Evolutionary conservation across 1,140 invertebrate genomes (phyloP), one percentile per base, ranked within the genome.

Genomic region (Lasioglossum baleicum): DNA sequence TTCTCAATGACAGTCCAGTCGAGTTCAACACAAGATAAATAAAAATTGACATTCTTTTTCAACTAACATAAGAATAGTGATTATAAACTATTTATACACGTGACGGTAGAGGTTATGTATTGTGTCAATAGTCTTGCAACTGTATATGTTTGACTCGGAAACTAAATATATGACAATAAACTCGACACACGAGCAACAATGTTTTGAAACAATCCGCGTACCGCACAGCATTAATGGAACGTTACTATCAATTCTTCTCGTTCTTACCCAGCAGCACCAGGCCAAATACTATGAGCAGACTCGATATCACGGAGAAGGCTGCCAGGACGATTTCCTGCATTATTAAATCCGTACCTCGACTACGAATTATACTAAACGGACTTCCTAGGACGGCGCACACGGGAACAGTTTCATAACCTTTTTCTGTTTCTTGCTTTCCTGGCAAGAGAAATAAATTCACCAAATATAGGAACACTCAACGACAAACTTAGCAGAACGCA

Each of bases 281-380:
- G 48, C 93, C 82, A 78, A 94, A 87, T 20, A 94, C 94, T 75
- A 94, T 84, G 26, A 93, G 79, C 53, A 94, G 75, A 72, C 93
- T 94, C 58, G 90, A 89, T 82, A 94, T 78, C 70, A 94, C 87
- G 42, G 93, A 94, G 73, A 94, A 87, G 80, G 92, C 83, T 67
- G 93, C 91, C 66, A 94, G 80, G 65, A 94, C 73, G 71, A 93
- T 87, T 81, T 94, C 93, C 90, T 91, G 93, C 94, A 94, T 94
- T 76, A 82, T 83, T 81, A 79, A 76, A 78, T 78, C 40, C 76
- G 72, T 35, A 75, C 64, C 63, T 81, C 44, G 26, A 60, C 53
- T 65, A 73, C 31, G 35, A 69, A 73, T 48, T 64, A 76, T 51
- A 17, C 58, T 70, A 78, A 48, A 58, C 40, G 5, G 44, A 78